Percentiles rank a stretch among this genome's conserved stretches.
These are phyloP conservation scores for Nylanderia fulva DNA, from an alignment of 1,140 invertebrate species.

Conservation along the genomic window DNA sequence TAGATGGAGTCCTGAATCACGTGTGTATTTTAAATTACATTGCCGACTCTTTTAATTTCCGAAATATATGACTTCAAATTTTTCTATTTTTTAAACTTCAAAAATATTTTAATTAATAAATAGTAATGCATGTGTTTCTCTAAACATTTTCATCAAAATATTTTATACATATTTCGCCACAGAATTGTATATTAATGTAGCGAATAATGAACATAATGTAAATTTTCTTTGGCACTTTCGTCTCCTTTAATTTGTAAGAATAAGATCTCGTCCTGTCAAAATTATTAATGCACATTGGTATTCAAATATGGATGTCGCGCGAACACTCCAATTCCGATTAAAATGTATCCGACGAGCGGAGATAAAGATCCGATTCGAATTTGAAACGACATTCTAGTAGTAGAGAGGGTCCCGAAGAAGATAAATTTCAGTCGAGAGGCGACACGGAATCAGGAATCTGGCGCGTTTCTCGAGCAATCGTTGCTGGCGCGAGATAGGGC, in stretches of 20 bases:
- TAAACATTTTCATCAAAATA: background rate
- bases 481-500: constrained; percentile 69
- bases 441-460: constrained; percentile 69
- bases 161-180: background rate
- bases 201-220: background rate
- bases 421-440: constrained; percentile 68
- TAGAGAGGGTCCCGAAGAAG: constrained; percentile 63
- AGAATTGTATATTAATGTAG: background rate
- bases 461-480: constrained; percentile 65
- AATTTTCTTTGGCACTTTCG: background rate
- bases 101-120: background rate
- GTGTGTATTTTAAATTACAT: no score
- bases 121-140: background rate
- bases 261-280: background rate
- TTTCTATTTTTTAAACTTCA: no score
- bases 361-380: constrained; percentile 68
- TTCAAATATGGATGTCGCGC: constrained; percentile 27
- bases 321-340: constrained; percentile 53
- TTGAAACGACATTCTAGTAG: constrained; percentile 63
- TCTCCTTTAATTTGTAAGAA: background rate
- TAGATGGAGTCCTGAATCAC: no score
- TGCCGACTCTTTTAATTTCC: no score
- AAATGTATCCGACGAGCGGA: constrained; percentile 39
- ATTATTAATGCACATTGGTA: constrained; percentile 40
- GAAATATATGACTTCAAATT: no score